These are phyloP conservation scores for Lycaena phlaeas DNA, from an alignment of 2,888 invertebrate species.

Conservation along the genomic window DNA sequence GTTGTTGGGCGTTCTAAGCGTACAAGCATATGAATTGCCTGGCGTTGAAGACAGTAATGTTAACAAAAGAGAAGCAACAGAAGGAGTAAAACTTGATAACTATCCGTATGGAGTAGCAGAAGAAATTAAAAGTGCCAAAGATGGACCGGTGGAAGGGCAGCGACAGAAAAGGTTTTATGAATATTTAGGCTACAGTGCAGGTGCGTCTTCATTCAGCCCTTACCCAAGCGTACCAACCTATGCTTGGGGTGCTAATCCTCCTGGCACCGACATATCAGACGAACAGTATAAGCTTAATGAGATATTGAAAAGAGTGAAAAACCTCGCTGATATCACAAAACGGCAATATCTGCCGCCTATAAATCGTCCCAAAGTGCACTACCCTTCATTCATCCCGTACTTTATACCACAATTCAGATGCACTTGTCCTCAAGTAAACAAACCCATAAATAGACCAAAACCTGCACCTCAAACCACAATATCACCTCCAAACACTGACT, in stretches of 20 bases:
- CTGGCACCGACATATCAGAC: slow-evolving; percentile 11
- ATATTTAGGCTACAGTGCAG: slow-evolving; percentile 20
- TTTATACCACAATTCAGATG: background rate
- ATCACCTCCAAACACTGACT: background rate
- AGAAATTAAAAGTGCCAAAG: slow-evolving; percentile 21
- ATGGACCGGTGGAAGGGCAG: slow-evolving; percentile 17
- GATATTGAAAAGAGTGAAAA: slow-evolving; percentile 22
- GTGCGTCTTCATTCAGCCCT: slow-evolving; percentile 10
- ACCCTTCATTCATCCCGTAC: background rate
- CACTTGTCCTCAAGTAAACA: background rate
- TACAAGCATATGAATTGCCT: slow-evolving; percentile 33
- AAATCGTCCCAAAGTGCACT: background rate
- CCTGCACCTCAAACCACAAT: background rate
- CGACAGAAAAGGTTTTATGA: slow-evolving; percentile 31
- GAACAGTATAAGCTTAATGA: slow-evolving; percentile 18
- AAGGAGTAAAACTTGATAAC: slow-evolving; percentile 25
- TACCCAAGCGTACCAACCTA: slow-evolving; percentile 15
- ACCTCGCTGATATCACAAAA: slow-evolving; percentile 12
- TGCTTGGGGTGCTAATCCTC: slow-evolving; percentile 19
- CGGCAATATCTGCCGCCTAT: background rate
- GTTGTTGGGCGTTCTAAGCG: slow-evolving; percentile 31
- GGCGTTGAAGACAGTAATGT: slow-evolving; percentile 32
- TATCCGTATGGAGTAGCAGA: slow-evolving; percentile 22
- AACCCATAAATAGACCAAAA: background rate
- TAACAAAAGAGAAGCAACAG: slow-evolving; percentile 18